These are phyloP conservation scores for Meteorus sp. DNA, from an alignment of 1,140 invertebrate genomes.

Conservation along the genomic window DNA sequence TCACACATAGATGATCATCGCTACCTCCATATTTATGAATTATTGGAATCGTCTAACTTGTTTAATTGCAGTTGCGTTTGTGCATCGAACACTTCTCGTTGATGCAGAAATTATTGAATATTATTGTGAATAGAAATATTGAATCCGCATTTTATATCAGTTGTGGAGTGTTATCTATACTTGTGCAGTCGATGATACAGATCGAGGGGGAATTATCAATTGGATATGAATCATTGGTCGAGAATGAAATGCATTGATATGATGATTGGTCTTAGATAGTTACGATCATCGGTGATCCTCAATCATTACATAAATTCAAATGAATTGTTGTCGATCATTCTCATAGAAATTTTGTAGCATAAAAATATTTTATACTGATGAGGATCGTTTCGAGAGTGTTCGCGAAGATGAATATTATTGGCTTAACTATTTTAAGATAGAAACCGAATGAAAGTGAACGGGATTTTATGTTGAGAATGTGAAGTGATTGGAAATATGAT, in stretches of 20 bases:
- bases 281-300: too few relatives aligned
- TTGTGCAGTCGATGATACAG: constrained; percentile 13
- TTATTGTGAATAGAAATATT: not conserved
- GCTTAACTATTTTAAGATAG: too few relatives aligned
- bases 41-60: not conserved
- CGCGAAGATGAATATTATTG: too few relatives aligned
- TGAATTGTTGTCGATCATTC: too few relatives aligned
- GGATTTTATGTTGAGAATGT: too few relatives aligned
- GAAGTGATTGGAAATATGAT: not conserved
- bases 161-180: constrained; percentile 29
- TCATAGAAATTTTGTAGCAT: too few relatives aligned
- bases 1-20: not conserved
- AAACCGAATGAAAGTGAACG: too few relatives aligned
- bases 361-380: too few relatives aligned
- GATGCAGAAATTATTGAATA: not conserved
- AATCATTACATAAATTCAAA: too few relatives aligned
- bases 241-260: too few relatives aligned
- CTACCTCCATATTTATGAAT: not conserved
- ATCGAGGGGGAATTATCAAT: not conserved
- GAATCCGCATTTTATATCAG: constrained; percentile 34
- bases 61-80: not conserved
- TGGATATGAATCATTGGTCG: constrained; percentile 1
- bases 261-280: too few relatives aligned
- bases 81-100: not conserved
- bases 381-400: too few relatives aligned